Percentiles rank a stretch among this genome's conserved stretches.
Conservation (phyloP, 1,140 invertebrate genomes). For the Ectropis grisescens region DNA sequence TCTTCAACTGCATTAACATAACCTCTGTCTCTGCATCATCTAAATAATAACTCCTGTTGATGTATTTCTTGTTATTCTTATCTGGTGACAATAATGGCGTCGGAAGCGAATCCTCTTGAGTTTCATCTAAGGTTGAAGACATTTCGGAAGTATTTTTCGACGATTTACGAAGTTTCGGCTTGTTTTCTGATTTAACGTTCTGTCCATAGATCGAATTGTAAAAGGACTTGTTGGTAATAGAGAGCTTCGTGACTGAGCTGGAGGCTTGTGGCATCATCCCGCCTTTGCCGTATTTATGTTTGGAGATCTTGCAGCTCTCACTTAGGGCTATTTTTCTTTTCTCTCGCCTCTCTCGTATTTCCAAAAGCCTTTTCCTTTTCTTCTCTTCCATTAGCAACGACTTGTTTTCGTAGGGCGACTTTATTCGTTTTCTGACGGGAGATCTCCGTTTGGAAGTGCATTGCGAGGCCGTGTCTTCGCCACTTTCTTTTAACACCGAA, state of each 20-base stretch:
- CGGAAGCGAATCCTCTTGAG: slow-evolving; percentile 13
- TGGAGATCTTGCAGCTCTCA: slow-evolving; percentile 37
- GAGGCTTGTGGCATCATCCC: slow-evolving; percentile 38
- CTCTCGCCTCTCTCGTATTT: slow-evolving; percentile 47
- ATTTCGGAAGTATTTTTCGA: slow-evolving; percentile 13
- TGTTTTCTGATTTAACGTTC: slow-evolving; percentile 9
- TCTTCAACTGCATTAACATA: slow-evolving; percentile 28
- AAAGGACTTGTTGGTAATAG: slow-evolving; percentile 57
- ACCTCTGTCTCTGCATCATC: slow-evolving; percentile 41
- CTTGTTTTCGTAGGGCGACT: slow-evolving; percentile 57
- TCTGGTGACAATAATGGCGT: slow-evolving; percentile 3
- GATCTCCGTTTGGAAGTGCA: slow-evolving; percentile 29
- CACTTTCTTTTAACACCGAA: slow-evolving; percentile 32
- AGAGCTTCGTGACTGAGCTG: slow-evolving; percentile 52
- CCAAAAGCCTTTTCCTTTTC: slow-evolving; percentile 42
- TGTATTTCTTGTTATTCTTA: slow-evolving; percentile 23
- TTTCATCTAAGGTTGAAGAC: slow-evolving; percentile 9
- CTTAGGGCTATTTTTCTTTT: slow-evolving; percentile 36
- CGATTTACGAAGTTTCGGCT: slow-evolving; percentile 3
- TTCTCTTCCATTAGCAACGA: slow-evolving; percentile 44
- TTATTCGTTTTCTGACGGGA: slow-evolving; percentile 35
- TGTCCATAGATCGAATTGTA: slow-evolving; percentile 58
- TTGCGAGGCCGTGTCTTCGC: slow-evolving; percentile 17
- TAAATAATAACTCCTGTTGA: slow-evolving; percentile 32
- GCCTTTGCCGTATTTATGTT: slow-evolving; percentile 33